A percentile compares a stretch with the other conserved stretches of the same genome.
Evolutionary conservation across 2,888 invertebrate species (phyloP).

Genomic region (Panzeria rudis): DNA sequence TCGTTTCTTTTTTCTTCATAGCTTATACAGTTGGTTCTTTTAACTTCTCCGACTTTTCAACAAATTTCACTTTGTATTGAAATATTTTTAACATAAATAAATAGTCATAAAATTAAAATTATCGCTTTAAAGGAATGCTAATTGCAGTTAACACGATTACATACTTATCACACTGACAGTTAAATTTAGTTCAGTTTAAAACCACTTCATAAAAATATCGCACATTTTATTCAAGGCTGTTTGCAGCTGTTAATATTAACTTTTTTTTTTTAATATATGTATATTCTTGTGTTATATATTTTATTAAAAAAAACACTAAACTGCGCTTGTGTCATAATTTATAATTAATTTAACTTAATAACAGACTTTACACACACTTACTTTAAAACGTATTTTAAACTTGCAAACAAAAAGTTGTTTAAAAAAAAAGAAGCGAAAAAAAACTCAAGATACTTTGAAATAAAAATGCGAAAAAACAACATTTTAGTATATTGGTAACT

Average conservation of each 20-base stretch:
- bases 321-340: slow-evolving; percentile 52
- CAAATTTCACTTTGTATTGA: slow-evolving; percentile 4
- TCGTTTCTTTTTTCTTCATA: too few relatives aligned
- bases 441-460: neutral
- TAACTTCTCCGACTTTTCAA: neutral
- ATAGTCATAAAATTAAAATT: neutral
- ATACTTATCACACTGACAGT: slow-evolving; percentile 12
- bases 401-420: slow-evolving; percentile 46
- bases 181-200: slow-evolving; percentile 18
- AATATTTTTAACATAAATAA: neutral
- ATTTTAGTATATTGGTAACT: slow-evolving; percentile 34
- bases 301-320: neutral
- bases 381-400: slow-evolving; percentile 2
- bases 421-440: slow-evolving; percentile 9
- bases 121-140: slow-evolving; percentile 4
- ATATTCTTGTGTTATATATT: slow-evolving; percentile 18
- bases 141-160: neutral
- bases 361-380: slow-evolving; percentile 19
- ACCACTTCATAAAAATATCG: slow-evolving; percentile 7
- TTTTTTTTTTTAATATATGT: neutral
- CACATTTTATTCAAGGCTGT: slow-evolving; percentile 55
- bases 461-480: neutral
- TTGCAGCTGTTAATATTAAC: neutral
- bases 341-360: slow-evolving; percentile 51
- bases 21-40: too few relatives aligned